Evolutionary conservation across 1,140 invertebrate genomes (phyloP).

Genomic region (Eupeodes corollae): DNA sequence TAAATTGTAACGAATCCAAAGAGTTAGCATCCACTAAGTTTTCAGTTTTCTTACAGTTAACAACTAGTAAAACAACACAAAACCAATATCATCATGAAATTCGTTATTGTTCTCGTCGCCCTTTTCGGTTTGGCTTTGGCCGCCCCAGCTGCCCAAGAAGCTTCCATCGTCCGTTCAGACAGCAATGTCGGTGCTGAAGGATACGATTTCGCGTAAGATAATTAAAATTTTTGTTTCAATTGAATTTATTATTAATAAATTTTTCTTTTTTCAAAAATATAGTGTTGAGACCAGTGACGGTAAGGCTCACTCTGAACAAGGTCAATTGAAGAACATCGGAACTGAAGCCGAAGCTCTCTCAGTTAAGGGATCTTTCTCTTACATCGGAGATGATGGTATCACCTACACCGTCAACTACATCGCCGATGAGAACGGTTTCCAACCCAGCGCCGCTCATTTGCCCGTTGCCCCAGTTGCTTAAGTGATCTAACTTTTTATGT

Average conservation of each 20-base stretch:
- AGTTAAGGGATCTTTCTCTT: conserved; percentile 51
- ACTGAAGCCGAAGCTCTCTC: conserved; percentile 34
- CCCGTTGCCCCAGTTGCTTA: conserved; percentile 35
- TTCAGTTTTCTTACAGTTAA: too few relatives aligned
- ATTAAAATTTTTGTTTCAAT: too few relatives aligned
- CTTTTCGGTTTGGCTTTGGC: conserved; percentile 38
- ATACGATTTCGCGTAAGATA: conserved; percentile 35
- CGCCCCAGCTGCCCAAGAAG: conserved; percentile 34
- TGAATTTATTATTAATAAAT: too few relatives aligned
- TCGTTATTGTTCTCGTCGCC: conserved; percentile 33
- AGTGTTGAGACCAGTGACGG: conserved; percentile 49
- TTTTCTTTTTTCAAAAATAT: neutral
- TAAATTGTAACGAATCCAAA: too few relatives aligned
- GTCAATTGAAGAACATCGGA: conserved; percentile 42
- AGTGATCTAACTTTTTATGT: conserved; percentile 7
- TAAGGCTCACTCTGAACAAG: conserved; percentile 45
- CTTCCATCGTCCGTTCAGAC: conserved; percentile 39
- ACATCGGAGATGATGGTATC: conserved; percentile 48
- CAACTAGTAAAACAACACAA: too few relatives aligned
- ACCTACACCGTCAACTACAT: conserved; percentile 47
- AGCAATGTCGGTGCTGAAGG: conserved; percentile 38
- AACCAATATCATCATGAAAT: neutral
- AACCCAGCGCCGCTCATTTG: conserved; percentile 48
- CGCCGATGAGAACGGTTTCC: conserved; percentile 64
- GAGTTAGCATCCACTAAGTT: too few relatives aligned